Conservation (phyloP, 37 sponge, comb jelly and placozoan species). For the Cliona cf. orientalis region DNA sequence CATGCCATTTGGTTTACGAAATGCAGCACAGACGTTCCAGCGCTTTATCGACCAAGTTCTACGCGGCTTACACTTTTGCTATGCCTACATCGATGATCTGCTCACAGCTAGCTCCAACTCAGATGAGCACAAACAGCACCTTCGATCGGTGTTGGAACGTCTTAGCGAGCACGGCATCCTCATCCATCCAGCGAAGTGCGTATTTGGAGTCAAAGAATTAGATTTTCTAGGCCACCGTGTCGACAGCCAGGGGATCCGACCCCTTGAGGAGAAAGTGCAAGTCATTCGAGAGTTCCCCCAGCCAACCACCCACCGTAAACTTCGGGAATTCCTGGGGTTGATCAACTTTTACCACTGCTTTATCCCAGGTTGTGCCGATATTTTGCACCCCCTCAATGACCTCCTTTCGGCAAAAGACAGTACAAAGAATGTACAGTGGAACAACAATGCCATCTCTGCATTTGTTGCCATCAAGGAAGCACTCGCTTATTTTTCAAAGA, state of each 20-base stretch:
- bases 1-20: conserved; percentile 26
- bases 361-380: conserved; percentile 29
- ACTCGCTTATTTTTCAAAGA: conserved; percentile 37
- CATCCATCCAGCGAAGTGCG: conserved; percentile 9
- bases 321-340: conserved; percentile 43
- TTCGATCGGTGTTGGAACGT: conserved; percentile 34
- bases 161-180: conserved; percentile 35
- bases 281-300: conserved; percentile 31
- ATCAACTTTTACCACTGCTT: conserved; percentile 60
- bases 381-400: conserved; percentile 31
- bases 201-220: conserved; percentile 2
- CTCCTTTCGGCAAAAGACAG: neutral
- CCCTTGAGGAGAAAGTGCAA: conserved; percentile 35
- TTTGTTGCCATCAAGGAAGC: conserved; percentile 31
- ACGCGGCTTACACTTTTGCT: conserved; percentile 34
- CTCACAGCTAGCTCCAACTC: conserved; percentile 51
- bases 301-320: conserved; percentile 5
- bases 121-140: conserved; percentile 17
- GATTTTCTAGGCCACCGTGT: conserved; percentile 17
- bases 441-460: neutral
- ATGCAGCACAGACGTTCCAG: conserved; percentile 64
- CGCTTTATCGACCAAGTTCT: conserved; percentile 67
- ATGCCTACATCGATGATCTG: conserved; percentile 59
- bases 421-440: conserved; percentile 1
- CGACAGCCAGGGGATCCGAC: conserved; percentile 2